Conservation (phyloP, 2,888 invertebrate species). For the Empis stercorea region DNA sequence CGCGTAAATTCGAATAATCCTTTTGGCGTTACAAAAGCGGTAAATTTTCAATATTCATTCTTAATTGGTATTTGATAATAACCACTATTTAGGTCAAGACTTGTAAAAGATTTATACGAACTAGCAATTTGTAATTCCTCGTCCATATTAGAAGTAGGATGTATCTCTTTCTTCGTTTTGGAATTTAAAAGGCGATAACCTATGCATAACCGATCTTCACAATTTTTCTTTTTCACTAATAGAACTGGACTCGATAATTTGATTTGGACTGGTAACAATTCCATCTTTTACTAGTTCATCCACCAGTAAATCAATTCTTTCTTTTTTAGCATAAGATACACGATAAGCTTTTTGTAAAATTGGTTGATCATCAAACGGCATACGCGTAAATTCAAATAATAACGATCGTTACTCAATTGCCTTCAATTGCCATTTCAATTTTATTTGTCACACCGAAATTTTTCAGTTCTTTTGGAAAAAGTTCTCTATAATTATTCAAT, state of each 20-base stretch:
- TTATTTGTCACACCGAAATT: not conserved
- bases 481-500: too few species aligned
- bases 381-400: not conserved
- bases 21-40: not conserved
- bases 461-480: not conserved
- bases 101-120: not conserved
- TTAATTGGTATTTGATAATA: not conserved
- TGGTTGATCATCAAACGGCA: not conserved
- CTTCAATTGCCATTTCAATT: not conserved
- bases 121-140: not conserved
- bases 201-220: not conserved
- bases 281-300: not conserved
- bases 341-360: not conserved
- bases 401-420: too few species aligned
- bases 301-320: not conserved
- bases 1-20: not conserved
- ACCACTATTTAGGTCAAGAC: not conserved
- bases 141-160: not conserved
- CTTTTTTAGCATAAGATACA: not conserved
- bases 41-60: not conserved
- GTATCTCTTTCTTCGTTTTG: not conserved
- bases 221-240: not conserved
- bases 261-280: not conserved
- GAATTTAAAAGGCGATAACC: not conserved
- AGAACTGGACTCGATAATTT: not conserved